A percentile compares a stretch with the other conserved stretches of the same genome.
Conservation (phyloP, 1,140 invertebrate genomes). For the Metaphire vulgaris region DNA sequence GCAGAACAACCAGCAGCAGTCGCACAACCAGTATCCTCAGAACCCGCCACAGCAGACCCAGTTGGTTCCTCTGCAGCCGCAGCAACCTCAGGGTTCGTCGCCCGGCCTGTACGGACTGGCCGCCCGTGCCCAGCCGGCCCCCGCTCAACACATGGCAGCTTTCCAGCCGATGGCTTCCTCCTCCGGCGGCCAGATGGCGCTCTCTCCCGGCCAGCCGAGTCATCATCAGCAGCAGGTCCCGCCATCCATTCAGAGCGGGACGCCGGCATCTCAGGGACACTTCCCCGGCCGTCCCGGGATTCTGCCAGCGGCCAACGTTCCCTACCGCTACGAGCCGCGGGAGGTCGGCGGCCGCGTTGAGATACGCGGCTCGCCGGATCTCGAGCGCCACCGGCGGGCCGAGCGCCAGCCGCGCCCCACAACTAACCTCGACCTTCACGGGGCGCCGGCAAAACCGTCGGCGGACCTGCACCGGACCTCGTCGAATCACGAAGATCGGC, state of each 20-base stretch:
- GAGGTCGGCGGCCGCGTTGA: not conserved
- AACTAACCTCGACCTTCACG: not conserved
- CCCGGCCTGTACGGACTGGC: not conserved
- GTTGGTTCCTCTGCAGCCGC: not conserved
- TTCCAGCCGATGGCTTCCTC: not conserved
- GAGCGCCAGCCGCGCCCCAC: not conserved
- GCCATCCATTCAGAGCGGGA: not conserved
- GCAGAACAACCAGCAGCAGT: not conserved
- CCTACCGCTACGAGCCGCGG: not conserved
- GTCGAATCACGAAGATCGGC: not conserved
- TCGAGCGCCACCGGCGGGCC: not conserved
- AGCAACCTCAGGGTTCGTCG: not conserved
- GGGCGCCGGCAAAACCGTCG: not conserved
- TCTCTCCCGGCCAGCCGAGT: not conserved
- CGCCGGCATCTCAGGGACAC: not conserved
- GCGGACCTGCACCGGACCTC: not conserved
- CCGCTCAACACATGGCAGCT: not conserved
- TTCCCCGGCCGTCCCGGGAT: not conserved
- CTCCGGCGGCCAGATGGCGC: slow-evolving; percentile 2
- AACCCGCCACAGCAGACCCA: not conserved
- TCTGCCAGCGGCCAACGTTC: not conserved
- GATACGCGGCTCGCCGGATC: not conserved
- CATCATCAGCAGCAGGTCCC: slow-evolving; percentile 5
- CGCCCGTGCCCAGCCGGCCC: not conserved
- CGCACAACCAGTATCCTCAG: not conserved